phyloP scores from a whole-genome alignment of 2,113 vertebrate species.

The Hemicordylus capensis region DNA sequence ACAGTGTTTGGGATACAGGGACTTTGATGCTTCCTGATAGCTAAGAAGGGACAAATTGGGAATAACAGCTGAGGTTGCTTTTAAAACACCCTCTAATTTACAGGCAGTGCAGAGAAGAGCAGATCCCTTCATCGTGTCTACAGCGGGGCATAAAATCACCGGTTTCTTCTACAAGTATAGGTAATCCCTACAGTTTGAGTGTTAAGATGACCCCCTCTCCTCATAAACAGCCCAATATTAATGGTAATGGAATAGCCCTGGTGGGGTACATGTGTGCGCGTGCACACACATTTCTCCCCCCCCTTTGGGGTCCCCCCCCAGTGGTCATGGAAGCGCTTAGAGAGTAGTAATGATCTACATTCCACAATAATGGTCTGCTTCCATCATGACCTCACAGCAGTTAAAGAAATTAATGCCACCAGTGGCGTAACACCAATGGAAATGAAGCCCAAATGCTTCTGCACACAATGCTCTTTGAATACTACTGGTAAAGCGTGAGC shows the following conservation, averaged over 20 bases:
- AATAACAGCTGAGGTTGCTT: background rate
- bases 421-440: background rate
- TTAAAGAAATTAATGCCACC: background rate
- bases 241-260: background rate
- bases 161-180: background rate
- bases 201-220: background rate
- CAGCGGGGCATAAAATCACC: background rate
- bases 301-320: no score
- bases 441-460: background rate
- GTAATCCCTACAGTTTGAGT: background rate
- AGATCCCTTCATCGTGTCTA: background rate
- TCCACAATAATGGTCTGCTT: background rate
- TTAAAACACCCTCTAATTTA: conserved; percentile 6
- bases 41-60: background rate
- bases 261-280: background rate
- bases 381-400: background rate
- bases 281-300: background rate
- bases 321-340: background rate
- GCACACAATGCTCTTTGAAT: background rate
- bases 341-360: background rate
- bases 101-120: background rate
- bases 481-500: background rate
- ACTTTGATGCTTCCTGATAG: background rate
- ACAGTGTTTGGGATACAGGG: background rate
- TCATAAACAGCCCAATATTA: background rate